These are phyloP conservation scores for Xyrauchen texanus DNA, from an alignment of 2,113 vertebrate genomes.

Conservation along the genomic window DNA sequence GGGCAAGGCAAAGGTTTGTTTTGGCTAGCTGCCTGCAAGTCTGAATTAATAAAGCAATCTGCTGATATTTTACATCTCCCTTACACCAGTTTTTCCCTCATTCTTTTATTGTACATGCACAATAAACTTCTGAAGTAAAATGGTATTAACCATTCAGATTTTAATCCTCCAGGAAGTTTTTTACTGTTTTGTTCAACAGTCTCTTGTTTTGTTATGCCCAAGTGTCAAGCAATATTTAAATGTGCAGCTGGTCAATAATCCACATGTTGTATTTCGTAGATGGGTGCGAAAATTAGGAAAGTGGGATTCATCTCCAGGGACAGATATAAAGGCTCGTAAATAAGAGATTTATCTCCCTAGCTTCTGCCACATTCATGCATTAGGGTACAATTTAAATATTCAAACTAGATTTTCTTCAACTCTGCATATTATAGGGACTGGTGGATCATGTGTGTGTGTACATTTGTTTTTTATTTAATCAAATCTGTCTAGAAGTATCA, in stretches of 20 bases:
- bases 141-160: not conserved
- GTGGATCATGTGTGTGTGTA: not conserved
- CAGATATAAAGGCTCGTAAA: constrained; percentile 43
- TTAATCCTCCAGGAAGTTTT: not conserved
- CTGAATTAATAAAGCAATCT: constrained; percentile 16
- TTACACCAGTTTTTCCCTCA: constrained; percentile 42
- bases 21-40: constrained; percentile 27
- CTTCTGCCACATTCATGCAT: constrained; percentile 29
- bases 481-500: not conserved
- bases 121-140: not conserved
- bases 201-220: not conserved
- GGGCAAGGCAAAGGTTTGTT: constrained; percentile 42
- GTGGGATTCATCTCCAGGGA: constrained; percentile 42
- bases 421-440: not conserved
- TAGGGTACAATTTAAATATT: constrained; percentile 1
- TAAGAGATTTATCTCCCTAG: constrained; percentile 46
- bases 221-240: not conserved
- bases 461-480: not conserved
- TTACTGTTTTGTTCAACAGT: not conserved
- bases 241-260: constrained; percentile 49
- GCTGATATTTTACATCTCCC: not conserved
- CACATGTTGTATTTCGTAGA: not conserved
- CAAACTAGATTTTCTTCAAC: constrained; percentile 2
- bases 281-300: not conserved
- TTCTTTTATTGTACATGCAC: constrained; percentile 25